A percentile compares a stretch with the other conserved stretches of the same genome.
These are phyloP conservation scores for Microctonus hyperodae DNA, from an alignment of 2,888 invertebrate species.

Conservation along the genomic window DNA sequence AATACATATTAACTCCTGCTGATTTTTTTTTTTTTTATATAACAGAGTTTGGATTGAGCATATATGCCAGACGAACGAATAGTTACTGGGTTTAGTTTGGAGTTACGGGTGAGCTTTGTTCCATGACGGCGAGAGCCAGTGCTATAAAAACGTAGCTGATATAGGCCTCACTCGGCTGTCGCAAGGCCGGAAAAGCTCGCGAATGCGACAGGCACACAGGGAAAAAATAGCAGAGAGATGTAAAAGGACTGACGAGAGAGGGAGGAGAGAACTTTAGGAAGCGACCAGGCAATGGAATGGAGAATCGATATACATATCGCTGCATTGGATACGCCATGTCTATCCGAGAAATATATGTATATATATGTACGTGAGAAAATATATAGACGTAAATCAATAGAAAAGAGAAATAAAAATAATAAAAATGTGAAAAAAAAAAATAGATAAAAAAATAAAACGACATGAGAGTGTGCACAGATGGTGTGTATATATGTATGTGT, in stretches of 20 bases:
- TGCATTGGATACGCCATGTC: slow-evolving; percentile 19
- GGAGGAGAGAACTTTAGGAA: neutral
- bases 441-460: too few relatives aligned
- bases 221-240: neutral
- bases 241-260: neutral
- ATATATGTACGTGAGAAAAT: neutral
- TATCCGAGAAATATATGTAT: slow-evolving; percentile 11
- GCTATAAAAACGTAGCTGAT: slow-evolving; percentile 18
- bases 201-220: neutral
- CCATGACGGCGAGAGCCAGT: slow-evolving; percentile 19
- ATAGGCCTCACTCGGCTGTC: slow-evolving; percentile 21
- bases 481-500: slow-evolving; percentile 15
- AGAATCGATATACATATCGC: slow-evolving; percentile 21
- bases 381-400: neutral
- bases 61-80: neutral
- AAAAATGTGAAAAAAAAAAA: too few relatives aligned
- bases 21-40: slow-evolving; percentile 3
- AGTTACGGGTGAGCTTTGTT: slow-evolving; percentile 11
- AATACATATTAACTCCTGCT: neutral
- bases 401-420: neutral
- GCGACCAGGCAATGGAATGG: slow-evolving; percentile 3
- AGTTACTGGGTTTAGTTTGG: slow-evolving; percentile 6
- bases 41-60: neutral
- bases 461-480: neutral
- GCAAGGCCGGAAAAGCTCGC: slow-evolving; percentile 13